Evolutionary conservation across 2,113 vertebrate species (phyloP), one percentile per base, ranked within the genome.

Genomic region (Clarias batrachus): DNA sequence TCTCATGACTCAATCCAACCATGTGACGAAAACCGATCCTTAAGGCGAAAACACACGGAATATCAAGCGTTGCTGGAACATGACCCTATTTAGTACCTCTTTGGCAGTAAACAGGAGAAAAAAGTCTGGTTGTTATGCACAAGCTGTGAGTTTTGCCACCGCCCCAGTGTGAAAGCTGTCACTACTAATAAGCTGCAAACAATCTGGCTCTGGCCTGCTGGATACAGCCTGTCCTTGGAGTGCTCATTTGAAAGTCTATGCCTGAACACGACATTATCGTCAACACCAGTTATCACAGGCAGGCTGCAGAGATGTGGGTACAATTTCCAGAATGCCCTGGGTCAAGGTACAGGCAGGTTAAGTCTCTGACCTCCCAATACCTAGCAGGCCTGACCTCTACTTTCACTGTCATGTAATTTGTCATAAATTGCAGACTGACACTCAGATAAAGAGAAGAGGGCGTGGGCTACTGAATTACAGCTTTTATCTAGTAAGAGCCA

Each of bases 91-190:
- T 41, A 81, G 48, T 70, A 63, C 85, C 70, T 76, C 30, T 90
- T 88, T 81, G 56, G 68, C 87, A 85, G 84, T 70, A 85, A 84
- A 89, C 89, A 77, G 90, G 89, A 83, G 78, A 88, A 92, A 87
- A 91, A 82, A 90, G 68, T 73, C 88, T 87, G 85, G 54, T 92
- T 91, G 87, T 88, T 87, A 79, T 86, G 93, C 88, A 91, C 84
- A 90, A 89, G 90, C 90, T 91, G 90, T 88, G 92, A 91, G 89
- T 80, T 76, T 87, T 80, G 83, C 91, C 91, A 91, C 94, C 87
- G 92, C 91, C 92, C 52, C 90, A 92, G 92, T 91, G 93, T 93
- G 91, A 89, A 86, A 90, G 13, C 92, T 95, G 94, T 95, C 94
- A 94, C 85, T 87, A 93, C 84, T 89, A 89, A 95, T 94, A 93